These are phyloP conservation scores for Botia almorhae DNA, from an alignment of 2,797 vertebrate species.

Conservation along the genomic window DNA sequence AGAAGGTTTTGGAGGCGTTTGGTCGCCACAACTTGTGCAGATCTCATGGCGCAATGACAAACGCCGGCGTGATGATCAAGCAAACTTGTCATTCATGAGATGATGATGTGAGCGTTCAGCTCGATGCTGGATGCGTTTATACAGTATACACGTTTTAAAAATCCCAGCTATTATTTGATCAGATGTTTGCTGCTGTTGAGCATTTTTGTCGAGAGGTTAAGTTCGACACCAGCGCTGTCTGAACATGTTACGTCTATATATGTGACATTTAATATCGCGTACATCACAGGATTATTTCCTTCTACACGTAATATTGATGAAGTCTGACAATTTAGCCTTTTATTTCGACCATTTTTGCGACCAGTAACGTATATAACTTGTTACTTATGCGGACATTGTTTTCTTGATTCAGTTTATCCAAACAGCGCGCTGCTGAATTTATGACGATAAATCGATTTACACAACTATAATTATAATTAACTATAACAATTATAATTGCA, in stretches of 20 bases:
- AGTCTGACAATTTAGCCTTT: too few relatives aligned
- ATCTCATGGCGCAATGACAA: constrained; percentile 21
- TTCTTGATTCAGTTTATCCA: not conserved
- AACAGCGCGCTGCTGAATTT: not conserved
- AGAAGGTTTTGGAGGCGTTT: not conserved
- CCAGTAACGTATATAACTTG: not conserved
- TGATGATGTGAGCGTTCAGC: not conserved
- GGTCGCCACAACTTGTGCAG: constrained; percentile 19
- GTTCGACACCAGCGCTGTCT: not conserved
- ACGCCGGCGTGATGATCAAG: constrained; percentile 19
- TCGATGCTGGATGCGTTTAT: not conserved
- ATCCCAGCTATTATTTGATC: not conserved
- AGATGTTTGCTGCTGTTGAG: not conserved
- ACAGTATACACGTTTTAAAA: not conserved
- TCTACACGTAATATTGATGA: too few relatives aligned
- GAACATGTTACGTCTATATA: not conserved
- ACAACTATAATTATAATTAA: not conserved
- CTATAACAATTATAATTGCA: too few relatives aligned
- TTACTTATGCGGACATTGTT: not conserved
- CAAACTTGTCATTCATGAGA: constrained; percentile 33
- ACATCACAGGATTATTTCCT: not conserved
- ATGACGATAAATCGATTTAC: not conserved
- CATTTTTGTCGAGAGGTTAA: not conserved
- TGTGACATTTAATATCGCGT: not conserved
- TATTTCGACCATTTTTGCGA: not conserved